A percentile compares a stretch with the other conserved stretches of the same genome.
These are phyloP conservation scores for Bombyx mori DNA, from an alignment of 1,140 invertebrate genomes.

Conservation along the genomic window ASM3026992v2 NC_085113.1:7046001-7046500, in stretches of 20 bases:
- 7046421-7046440: too few relatives aligned
- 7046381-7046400: too few relatives aligned
- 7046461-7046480: too few relatives aligned
- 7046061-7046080: slow-evolving; percentile 50
- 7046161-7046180: too few relatives aligned
- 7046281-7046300: slow-evolving; percentile 58
- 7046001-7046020: slow-evolving; percentile 56
- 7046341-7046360: too few relatives aligned
- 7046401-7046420: too few relatives aligned
- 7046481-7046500: too few relatives aligned
- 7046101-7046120: slow-evolving; percentile 34
- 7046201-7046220: too few relatives aligned
- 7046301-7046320: slow-evolving; percentile 60
- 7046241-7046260: slow-evolving; percentile 40
- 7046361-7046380: too few relatives aligned
- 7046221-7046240: slow-evolving; percentile 1
- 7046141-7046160: too few relatives aligned
- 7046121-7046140: background rate
- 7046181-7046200: too few relatives aligned
- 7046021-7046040: slow-evolving; percentile 63
- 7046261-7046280: slow-evolving; percentile 41
- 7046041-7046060: slow-evolving; percentile 26
- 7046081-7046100: slow-evolving; percentile 59
- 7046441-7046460: too few relatives aligned
- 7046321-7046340: slow-evolving; percentile 14